Conservation (phyloP, 2,113 vertebrate species). For the Maccullochella peelii region DNA sequence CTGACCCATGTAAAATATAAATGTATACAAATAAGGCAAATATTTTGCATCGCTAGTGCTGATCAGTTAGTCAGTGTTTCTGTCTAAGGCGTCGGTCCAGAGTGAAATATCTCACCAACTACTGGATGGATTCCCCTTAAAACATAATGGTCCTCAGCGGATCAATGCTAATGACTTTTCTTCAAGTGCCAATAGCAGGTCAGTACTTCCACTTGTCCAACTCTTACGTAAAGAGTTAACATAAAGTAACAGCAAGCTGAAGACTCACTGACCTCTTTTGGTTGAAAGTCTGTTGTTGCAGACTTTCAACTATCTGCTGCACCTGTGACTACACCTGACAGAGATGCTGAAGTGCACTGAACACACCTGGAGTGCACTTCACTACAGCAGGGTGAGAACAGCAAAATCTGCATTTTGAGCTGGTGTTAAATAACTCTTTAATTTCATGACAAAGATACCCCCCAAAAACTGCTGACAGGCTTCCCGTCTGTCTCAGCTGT, state of each 20-base stretch:
- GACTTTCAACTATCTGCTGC: constrained; percentile 1
- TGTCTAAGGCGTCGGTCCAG: too few species aligned
- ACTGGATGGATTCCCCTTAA: too few species aligned
- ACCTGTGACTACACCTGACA: constrained; percentile 4
- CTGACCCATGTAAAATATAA: too few species aligned
- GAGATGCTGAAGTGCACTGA: neutral
- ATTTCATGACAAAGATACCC: neutral
- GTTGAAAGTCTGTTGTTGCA: neutral
- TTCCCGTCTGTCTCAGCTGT: neutral
- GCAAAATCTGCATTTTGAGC: neutral
- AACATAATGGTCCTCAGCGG: too few species aligned
- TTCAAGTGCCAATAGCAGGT: too few species aligned
- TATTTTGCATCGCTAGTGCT: too few species aligned
- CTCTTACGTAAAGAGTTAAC: neutral
- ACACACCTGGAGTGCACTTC: neutral
- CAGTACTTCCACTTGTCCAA: neutral
- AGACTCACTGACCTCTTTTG: neutral
- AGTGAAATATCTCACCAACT: too few species aligned
- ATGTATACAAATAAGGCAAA: too few species aligned
- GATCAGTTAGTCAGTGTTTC: too few species aligned
- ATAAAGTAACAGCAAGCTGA: neutral
- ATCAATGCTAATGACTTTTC: too few species aligned
- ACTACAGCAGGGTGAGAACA: neutral
- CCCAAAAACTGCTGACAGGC: neutral
- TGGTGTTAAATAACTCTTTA: neutral